Evolutionary conservation across 2,888 invertebrate species (phyloP), one percentile per base, ranked within the genome.

Genomic region (Epinotia ramella): DNA sequence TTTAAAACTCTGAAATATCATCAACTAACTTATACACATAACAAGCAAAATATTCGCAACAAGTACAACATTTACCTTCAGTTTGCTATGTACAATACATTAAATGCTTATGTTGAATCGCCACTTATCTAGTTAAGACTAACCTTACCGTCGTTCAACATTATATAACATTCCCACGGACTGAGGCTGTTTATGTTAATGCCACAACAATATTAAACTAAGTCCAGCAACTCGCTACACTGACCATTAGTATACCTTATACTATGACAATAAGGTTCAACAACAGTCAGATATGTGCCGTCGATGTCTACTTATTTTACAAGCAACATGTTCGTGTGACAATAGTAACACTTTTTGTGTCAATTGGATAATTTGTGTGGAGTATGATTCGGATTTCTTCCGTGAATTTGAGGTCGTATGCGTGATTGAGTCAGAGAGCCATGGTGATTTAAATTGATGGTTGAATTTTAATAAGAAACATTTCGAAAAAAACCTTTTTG

Each of bases 311-410:
- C 40, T 40, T 40, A n/a, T 6, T n/a, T 6, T 53, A 16, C 5
- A 0, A 13, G 64, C 40, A 66, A 70, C 60, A 46, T 28, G 57
- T 60, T 69, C 62, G 66, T 76, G 76, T 67, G 62, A 76, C 72
- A 76, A 76, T 72, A 20, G 67, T 71, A 72, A 72, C 76, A 72
- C n/a, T 76, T 76, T 76, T 76, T 76, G 76, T 63, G 76, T 67
- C 66, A 67, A 76, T 76, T n/a, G 62, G 72, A 57, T 76, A 71
- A 76, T 76, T 76, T 76, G 53, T 33, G 60, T 71, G 67, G 13
- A 13, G 56, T 63, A 53, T 49, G 64, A 57, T 64, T 67, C 65
- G 44, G 44, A 33, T 60, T 70, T 75, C 70, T 75, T 75, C 75
- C 75, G 75, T 28, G 16, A 5, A 60, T 6, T 18, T 57, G 53